Conservation (phyloP, 2,113 vertebrate species). For the Macaca fascicularis region T2T-MFA8v1.1 NC_088395.1:116596501-116597000, state of each 20-base stretch:
- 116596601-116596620: constrained; percentile 61
- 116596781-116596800: constrained; percentile 28
- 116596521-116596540: constrained; percentile 71
- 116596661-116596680: constrained; percentile 46
- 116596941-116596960: constrained; percentile 19
- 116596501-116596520: constrained; percentile 28
- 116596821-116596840: background rate
- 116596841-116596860: constrained; percentile 44
- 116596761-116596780: constrained; percentile 21
- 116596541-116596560: constrained; percentile 67
- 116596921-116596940: constrained; percentile 68
- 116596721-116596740: constrained; percentile 11
- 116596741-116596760: background rate
- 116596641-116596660: constrained; percentile 43
- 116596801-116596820: constrained; percentile 25
- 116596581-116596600: constrained; percentile 61
- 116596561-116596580: constrained; percentile 48
- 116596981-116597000: constrained; percentile 7
- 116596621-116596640: constrained; percentile 33
- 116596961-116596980: constrained; percentile 56
- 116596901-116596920: constrained; percentile 34
- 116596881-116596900: constrained; percentile 59
- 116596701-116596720: constrained; percentile 17
- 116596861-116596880: constrained; percentile 26
- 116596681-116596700: background rate